Conservation (phyloP, 2,797 vertebrate genomes). For the Pangasius sanitwongsei region DNA sequence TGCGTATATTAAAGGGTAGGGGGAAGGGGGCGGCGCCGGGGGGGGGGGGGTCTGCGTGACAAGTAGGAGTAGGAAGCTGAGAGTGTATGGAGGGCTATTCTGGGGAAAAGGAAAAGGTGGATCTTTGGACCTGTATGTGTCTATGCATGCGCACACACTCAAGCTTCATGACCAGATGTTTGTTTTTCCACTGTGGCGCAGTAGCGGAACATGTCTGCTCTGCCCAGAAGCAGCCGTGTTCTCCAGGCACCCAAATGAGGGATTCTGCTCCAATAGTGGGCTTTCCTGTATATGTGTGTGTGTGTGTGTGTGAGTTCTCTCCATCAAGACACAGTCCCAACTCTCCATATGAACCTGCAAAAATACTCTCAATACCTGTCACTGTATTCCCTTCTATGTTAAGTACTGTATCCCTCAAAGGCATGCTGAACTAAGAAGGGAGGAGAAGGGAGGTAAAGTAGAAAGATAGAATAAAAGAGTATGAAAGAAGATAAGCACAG, state of each 20-base stretch:
- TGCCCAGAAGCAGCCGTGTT: constrained; percentile 48
- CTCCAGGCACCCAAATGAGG: constrained; percentile 19
- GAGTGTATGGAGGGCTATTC: constrained; percentile 25
- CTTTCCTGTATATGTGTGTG: constrained; percentile 20
- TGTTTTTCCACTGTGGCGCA: constrained; percentile 25
- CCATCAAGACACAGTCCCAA: constrained; percentile 24
- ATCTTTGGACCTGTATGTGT: not conserved
- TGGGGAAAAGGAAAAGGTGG: not conserved
- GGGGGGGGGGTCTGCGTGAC: not conserved
- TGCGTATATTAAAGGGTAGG: constrained; percentile 12
- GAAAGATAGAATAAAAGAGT: constrained; percentile 19
- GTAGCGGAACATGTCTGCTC: constrained; percentile 33
- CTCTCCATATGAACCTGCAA: constrained; percentile 8
- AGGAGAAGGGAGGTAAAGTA: not conserved
- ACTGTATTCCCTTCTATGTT: constrained; percentile 15
- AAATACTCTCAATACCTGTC: constrained; percentile 17
- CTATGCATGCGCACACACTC: too few relatives aligned
- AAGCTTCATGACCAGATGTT: constrained; percentile 49
- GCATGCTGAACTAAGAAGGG: not conserved
- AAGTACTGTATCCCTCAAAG: constrained; percentile 19
- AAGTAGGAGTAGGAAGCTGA: not conserved
- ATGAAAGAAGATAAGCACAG: constrained; percentile 37
- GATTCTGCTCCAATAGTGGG: constrained; percentile 30
- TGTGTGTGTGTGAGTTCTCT: not conserved
- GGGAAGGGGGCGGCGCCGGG: not conserved